These are phyloP conservation scores for Synanthedon formicaeformis DNA, from an alignment of 2,888 invertebrate genomes.

Conservation along the genomic window DNA sequence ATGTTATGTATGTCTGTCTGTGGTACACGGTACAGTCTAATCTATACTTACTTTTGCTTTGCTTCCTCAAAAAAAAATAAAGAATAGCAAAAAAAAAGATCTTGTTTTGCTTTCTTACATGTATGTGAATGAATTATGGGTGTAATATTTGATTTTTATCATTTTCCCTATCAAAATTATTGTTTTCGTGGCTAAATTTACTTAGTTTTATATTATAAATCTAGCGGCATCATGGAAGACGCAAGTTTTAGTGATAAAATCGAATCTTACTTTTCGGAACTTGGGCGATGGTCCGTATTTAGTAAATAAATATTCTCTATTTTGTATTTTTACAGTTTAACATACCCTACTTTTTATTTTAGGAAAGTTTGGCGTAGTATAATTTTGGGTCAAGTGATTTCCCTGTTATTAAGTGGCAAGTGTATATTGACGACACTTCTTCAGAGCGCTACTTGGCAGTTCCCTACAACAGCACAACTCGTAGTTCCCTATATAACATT, in stretches of 20 bases:
- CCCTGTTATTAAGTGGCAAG: slow-evolving; percentile 81
- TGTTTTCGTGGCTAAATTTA: slow-evolving; percentile 11
- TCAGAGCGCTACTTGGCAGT: slow-evolving; percentile 76
- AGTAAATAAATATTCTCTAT: slow-evolving; percentile 5
- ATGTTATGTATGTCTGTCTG: too few relatives aligned
- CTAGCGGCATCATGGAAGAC: slow-evolving; percentile 38
- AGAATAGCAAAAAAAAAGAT: slow-evolving; percentile 7
- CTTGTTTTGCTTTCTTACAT: slow-evolving; percentile 20
- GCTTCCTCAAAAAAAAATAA: too few relatives aligned
- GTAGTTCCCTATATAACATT: slow-evolving; percentile 83
- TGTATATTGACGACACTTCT: slow-evolving; percentile 80
- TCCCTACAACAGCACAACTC: slow-evolving; percentile 84
- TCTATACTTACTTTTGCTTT: too few relatives aligned
- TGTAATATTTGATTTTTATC: background rate
- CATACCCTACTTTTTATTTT: slow-evolving; percentile 12
- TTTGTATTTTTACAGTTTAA: slow-evolving; percentile 3
- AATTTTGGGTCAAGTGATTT: slow-evolving; percentile 80
- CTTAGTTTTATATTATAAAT: slow-evolving; percentile 8
- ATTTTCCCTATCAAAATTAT: slow-evolving; percentile 11
- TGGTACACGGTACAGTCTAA: too few relatives aligned
- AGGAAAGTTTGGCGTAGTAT: slow-evolving; percentile 82
- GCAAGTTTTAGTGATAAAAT: slow-evolving; percentile 75
- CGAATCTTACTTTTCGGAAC: slow-evolving; percentile 75
- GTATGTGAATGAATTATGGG: slow-evolving; percentile 18
- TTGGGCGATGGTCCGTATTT: slow-evolving; percentile 75